phyloP scores from a whole-genome alignment of 1,140 invertebrate species.

The Dreissena polymorpha region DNA sequence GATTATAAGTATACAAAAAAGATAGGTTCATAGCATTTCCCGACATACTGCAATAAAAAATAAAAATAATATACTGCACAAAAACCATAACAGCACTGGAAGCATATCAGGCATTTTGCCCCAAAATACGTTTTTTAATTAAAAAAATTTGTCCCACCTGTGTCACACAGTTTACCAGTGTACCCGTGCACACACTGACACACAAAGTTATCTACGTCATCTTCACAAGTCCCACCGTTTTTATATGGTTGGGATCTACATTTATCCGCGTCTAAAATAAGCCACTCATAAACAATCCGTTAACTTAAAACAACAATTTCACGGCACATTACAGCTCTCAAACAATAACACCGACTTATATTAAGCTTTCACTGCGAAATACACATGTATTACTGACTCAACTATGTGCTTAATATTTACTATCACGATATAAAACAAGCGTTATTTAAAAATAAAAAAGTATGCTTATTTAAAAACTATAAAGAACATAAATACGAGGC shows the following conservation, averaged over 20 bases:
- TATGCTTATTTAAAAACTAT: too few species aligned
- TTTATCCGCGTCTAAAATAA: neutral
- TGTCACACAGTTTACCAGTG: conserved; percentile 2
- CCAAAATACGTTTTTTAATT: too few species aligned
- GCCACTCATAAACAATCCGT: neutral
- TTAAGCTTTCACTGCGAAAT: neutral
- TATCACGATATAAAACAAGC: neutral
- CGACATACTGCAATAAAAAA: too few species aligned
- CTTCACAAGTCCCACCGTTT: neutral
- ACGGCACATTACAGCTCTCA: neutral
- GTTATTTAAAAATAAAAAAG: too few species aligned
- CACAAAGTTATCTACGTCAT: neutral
- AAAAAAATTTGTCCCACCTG: neutral
- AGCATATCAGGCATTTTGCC: too few species aligned
- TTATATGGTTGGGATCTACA: neutral
- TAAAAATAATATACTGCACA: too few species aligned
- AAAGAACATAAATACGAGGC: neutral
- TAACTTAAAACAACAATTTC: neutral
- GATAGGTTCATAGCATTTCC: too few species aligned
- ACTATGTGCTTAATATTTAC: neutral
- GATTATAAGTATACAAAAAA: too few species aligned
- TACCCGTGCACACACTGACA: conserved; percentile 9
- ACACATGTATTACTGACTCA: neutral
- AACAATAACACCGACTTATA: neutral
- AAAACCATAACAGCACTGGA: too few species aligned